Percentiles rank a stretch among this genome's conserved stretches.
Evolutionary conservation across 2,113 vertebrate genomes (phyloP).

Genomic region (Uropsilus gracilis): DNA sequence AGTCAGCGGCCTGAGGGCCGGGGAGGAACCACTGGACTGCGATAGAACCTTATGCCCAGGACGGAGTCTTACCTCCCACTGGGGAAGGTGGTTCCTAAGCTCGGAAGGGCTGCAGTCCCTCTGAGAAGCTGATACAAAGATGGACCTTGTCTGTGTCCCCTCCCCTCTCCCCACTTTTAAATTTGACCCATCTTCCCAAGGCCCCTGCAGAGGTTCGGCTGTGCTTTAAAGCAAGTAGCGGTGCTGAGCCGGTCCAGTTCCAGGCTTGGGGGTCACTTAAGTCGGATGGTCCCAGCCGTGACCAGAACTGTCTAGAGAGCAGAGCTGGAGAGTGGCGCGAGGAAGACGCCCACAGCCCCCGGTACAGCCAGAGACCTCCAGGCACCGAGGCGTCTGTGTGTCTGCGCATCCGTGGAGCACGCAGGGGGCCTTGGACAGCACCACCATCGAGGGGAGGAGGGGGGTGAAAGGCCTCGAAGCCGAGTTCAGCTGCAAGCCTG

Average conservation of each 20-base stretch:
- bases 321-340: background rate
- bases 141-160: background rate
- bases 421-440: no score
- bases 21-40: no score
- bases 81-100: background rate
- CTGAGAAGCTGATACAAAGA: background rate
- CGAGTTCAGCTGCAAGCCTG: background rate
- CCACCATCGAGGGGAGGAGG: no score
- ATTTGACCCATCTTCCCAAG: background rate
- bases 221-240: background rate
- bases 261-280: background rate
- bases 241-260: no score
- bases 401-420: slow-evolving; percentile 54
- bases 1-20: background rate
- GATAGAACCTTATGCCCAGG: background rate
- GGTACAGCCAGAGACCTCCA: slow-evolving; percentile 4
- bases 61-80: no score
- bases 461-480: background rate
- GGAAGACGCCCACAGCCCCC: background rate
- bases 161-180: no score
- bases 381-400: slow-evolving; percentile 61
- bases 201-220: background rate
- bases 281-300: background rate
- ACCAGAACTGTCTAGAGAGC: background rate
- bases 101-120: background rate